These are phyloP conservation scores for Brevimyrus niger DNA, from an alignment of 2,113 vertebrate species.

Conservation along the genomic window DNA sequence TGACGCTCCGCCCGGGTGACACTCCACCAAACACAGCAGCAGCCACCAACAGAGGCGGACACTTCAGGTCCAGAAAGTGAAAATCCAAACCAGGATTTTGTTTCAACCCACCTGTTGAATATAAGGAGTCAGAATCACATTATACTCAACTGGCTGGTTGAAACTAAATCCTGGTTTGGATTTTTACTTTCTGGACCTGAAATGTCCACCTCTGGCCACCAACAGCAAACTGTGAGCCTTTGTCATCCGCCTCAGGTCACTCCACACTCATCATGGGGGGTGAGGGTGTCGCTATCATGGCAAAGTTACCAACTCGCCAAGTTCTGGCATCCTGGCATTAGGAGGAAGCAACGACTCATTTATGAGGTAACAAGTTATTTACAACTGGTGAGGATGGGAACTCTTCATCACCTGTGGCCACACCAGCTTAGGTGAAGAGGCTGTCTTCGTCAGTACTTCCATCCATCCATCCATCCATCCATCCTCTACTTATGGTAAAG, in stretches of 20 bases:
- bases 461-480: conserved; percentile 8
- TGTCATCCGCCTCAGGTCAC: conserved; percentile 15
- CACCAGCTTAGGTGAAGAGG: background rate
- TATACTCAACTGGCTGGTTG: too few species aligned
- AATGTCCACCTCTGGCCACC: too few species aligned
- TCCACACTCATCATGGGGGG: conserved; percentile 21
- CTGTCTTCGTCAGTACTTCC: conserved; percentile 4
- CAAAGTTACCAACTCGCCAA: conserved; percentile 25
- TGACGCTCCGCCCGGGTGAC: too few species aligned
- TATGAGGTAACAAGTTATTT: conserved; percentile 7
- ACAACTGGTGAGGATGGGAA: background rate
- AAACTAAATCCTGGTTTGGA: too few species aligned
- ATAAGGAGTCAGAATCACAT: too few species aligned
- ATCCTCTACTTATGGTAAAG: background rate
- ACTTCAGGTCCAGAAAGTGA: too few species aligned
- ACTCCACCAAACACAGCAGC: too few species aligned
- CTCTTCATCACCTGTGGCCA: background rate
- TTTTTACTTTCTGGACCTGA: too few species aligned
- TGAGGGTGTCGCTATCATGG: conserved; percentile 17
- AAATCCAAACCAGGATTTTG: too few species aligned
- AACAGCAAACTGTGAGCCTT: conserved; percentile 13
- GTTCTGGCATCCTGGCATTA: conserved; percentile 8
- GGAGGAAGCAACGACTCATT: conserved; percentile 22
- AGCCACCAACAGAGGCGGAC: too few species aligned
- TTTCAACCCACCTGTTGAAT: too few species aligned